phyloP scores from a whole-genome alignment of 1,140 invertebrate species.

The Leptoteleia sp. region DNA sequence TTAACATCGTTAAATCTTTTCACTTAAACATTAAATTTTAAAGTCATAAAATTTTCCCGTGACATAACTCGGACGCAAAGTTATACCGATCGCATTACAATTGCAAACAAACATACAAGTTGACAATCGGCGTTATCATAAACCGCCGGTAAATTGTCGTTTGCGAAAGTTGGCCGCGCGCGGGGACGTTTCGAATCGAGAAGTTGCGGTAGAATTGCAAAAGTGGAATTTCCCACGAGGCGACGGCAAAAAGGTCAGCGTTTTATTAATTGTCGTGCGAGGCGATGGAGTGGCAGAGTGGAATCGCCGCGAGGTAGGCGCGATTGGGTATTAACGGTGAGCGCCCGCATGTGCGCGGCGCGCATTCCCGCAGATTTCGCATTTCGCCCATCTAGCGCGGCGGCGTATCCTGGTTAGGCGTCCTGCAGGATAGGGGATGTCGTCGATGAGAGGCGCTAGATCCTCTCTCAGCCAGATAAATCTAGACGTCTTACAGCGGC shows the following conservation, averaged over 20 bases:
- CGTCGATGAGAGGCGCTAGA: constrained; percentile 53
- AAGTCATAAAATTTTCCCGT: too few species aligned
- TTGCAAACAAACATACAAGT: too few species aligned
- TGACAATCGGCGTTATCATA: too few species aligned
- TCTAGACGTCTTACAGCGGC: constrained; percentile 78
- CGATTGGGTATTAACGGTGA: constrained; percentile 71
- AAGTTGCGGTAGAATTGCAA: too few species aligned
- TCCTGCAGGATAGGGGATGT: constrained; percentile 61
- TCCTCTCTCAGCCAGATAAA: constrained; percentile 78
- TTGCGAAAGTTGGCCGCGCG: too few species aligned
- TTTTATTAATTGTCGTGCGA: constrained; percentile 71
- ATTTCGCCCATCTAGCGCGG: constrained; percentile 16
- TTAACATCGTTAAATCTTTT: too few species aligned
- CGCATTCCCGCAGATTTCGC: constrained; percentile 59
- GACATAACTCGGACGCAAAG: too few species aligned
- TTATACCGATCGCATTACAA: too few species aligned
- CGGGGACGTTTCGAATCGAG: too few species aligned
- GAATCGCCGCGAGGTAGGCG: constrained; percentile 58
- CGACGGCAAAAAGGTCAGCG: constrained; percentile 65
- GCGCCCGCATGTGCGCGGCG: constrained; percentile 67
- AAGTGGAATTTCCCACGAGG: constrained; percentile 23
- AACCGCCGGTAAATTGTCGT: too few species aligned
- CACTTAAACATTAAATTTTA: too few species aligned
- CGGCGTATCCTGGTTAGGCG: constrained; percentile 38
- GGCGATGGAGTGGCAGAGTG: constrained; percentile 69